Evolutionary conservation across 2,888 invertebrate species (phyloP).

Genomic region (Tenodera sinensis): DNA sequence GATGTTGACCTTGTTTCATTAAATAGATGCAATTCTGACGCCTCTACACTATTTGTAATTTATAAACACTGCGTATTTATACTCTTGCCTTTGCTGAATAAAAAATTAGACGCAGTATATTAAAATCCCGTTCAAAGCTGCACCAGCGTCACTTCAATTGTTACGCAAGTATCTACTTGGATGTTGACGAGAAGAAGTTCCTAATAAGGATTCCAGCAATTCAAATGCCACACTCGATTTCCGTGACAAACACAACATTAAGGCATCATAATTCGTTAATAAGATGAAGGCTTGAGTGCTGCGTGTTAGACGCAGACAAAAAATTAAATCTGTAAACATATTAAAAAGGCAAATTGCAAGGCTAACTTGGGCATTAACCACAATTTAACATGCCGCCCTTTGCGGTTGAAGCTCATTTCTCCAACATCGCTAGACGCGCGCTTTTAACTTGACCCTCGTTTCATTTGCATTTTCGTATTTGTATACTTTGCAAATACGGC

Average conservation of each 20-base stretch:
- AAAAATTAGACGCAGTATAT: no score
- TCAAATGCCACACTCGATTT: neutral
- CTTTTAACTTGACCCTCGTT: neutral
- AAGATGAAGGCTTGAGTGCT: no score
- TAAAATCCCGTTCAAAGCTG: no score
- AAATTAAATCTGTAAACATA: neutral
- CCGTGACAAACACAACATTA: neutral
- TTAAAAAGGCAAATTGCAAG: neutral
- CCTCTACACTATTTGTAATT: no score
- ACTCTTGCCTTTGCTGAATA: no score
- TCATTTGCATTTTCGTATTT: neutral
- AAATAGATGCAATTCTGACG: no score
- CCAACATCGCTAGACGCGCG: neutral
- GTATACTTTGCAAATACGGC: neutral
- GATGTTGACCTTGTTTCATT: no score
- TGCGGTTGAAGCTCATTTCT: neutral
- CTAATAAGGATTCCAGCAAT: neutral
- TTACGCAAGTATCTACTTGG: no score
- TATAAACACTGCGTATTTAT: no score
- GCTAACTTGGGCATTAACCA: neutral
- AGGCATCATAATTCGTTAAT: neutral
- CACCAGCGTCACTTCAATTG: no score
- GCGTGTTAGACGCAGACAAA: neutral
- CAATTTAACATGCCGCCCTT: neutral
- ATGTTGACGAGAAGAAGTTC: neutral